Percentiles rank a stretch among this genome's conserved stretches.
Evolutionary conservation across 2,888 invertebrate species (phyloP).

Genomic region (Meghimatium bilineatum): DNA sequence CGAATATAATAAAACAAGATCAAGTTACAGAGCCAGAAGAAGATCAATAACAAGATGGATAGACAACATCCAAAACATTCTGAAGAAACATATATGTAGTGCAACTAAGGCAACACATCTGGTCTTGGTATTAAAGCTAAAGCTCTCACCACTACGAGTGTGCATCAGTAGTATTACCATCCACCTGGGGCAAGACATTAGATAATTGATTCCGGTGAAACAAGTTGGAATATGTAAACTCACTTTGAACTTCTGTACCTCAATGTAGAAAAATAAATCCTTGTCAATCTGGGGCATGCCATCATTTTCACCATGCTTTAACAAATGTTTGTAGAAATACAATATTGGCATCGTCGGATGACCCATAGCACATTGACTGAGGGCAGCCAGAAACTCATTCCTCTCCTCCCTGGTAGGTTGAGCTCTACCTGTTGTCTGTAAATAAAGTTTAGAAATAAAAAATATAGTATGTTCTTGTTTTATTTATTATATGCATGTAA

Average conservation of each 20-base stretch:
- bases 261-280: slow-evolving; percentile 76
- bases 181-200: too few relatives aligned
- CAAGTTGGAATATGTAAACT: slow-evolving; percentile 4
- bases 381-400: slow-evolving; percentile 70
- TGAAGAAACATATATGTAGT: too few relatives aligned
- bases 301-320: slow-evolving; percentile 74
- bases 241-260: slow-evolving; percentile 77
- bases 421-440: slow-evolving; percentile 65
- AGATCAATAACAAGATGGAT: too few relatives aligned
- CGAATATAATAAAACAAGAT: too few relatives aligned
- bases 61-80: too few relatives aligned
- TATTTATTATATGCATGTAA: too few relatives aligned
- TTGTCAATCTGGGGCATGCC: slow-evolving; percentile 73
- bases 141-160: too few relatives aligned
- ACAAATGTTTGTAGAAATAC: slow-evolving; percentile 75
- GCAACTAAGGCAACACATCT: too few relatives aligned
- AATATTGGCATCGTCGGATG: slow-evolving; percentile 71
- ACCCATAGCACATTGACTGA: slow-evolving; percentile 69
- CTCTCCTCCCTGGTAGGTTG: slow-evolving; percentile 74
- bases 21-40: too few relatives aligned
- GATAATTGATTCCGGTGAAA: too few relatives aligned
- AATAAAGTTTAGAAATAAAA: not conserved
- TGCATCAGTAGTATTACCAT: too few relatives aligned
- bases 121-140: too few relatives aligned
- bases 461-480: not conserved